phyloP scores from a whole-genome alignment of 2,113 vertebrate species.

The Pyxicephalus adspersus region DNA sequence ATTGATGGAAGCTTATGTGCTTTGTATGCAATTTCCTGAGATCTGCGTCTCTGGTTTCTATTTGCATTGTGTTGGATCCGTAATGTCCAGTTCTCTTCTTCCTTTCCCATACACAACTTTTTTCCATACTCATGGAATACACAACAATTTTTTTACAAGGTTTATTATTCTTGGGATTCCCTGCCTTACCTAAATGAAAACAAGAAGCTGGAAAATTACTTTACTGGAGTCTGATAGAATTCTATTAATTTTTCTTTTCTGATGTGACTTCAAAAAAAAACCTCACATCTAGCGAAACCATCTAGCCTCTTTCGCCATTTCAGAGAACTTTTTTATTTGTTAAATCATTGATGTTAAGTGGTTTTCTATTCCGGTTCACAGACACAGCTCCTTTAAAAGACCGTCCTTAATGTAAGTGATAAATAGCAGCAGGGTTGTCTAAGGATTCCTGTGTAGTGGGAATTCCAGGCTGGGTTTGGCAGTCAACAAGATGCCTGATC shows the following conservation, averaged over 20 bases:
- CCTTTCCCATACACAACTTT: no score
- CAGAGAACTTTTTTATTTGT: background rate
- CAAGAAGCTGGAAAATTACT: background rate
- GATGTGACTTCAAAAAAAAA: background rate
- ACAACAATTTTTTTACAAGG: no score
- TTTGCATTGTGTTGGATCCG: no score
- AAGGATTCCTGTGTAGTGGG: constrained; percentile 36
- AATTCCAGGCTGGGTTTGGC: constrained; percentile 37
- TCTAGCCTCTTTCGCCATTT: background rate
- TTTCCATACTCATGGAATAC: no score
- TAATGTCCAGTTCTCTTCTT: no score
- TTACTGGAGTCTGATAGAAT: background rate
- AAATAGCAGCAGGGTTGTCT: constrained; percentile 42
- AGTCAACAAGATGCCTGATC: background rate
- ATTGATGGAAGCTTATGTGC: no score
- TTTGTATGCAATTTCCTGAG: no score
- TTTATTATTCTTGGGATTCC: no score
- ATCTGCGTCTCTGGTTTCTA: no score
- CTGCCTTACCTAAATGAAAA: no score
- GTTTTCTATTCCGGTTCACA: constrained; percentile 1
- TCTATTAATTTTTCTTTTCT: background rate
- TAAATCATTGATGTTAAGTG: constrained; percentile 33
- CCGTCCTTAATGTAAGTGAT: background rate
- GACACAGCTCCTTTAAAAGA: constrained; percentile 28
- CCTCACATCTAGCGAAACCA: background rate